phyloP scores from a whole-genome alignment of 2,888 invertebrate genomes.

The Bimastos eiseni region DNA sequence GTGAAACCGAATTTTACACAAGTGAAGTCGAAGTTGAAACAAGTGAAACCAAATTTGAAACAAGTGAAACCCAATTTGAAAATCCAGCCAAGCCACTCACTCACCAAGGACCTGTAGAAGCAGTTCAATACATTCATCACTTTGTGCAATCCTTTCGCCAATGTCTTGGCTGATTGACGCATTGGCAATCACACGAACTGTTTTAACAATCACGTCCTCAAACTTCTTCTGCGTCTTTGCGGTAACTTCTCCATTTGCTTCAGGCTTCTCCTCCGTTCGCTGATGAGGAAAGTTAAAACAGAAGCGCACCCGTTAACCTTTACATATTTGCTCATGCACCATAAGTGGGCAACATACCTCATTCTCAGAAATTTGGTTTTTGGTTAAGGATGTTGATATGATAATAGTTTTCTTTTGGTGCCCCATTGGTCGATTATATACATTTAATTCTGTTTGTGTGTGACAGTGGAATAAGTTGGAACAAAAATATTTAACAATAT shows the following conservation, averaged over 20 bases:
- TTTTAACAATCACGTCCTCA: constrained; percentile 64
- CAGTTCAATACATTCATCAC: constrained; percentile 56
- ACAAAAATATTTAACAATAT: no score
- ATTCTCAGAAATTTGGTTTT: no score
- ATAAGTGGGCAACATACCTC: no score
- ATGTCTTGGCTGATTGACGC: constrained; percentile 78
- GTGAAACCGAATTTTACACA: no score
- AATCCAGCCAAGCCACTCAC: not conserved
- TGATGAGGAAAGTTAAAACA: not conserved
- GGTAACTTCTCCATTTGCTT: not conserved
- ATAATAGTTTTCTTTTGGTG: no score
- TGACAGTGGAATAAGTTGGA: no score
- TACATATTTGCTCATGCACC: no score
- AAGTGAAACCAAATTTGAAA: no score
- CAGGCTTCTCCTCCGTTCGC: not conserved
- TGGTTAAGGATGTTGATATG: no score
- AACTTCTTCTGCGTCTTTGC: not conserved
- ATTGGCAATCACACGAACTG: constrained; percentile 82
- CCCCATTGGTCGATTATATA: no score
- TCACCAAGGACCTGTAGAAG: constrained; percentile 59
- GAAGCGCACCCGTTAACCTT: not conserved
- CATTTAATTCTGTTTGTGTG: no score
- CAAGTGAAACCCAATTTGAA: not conserved
- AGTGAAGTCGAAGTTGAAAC: no score
- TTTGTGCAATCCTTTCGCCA: constrained; percentile 70